phyloP scores from a whole-genome alignment of 2,113 vertebrate species.

The Candoia aspera region DNA sequence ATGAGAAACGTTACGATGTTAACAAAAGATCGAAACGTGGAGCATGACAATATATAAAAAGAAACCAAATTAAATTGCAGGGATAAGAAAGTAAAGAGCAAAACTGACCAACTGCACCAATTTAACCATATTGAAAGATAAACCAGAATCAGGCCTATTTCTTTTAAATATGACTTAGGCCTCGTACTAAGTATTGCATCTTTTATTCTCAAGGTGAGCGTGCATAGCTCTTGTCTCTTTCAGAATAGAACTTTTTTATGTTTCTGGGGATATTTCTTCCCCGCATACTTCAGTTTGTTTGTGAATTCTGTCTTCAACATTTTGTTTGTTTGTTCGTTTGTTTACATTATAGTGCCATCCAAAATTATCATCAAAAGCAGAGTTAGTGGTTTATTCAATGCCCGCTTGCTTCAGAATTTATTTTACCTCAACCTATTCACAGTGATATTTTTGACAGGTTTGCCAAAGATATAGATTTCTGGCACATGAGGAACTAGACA shows the following conservation, averaged over 20 bases:
- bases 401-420: background rate
- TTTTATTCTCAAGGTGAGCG: background rate
- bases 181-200: background rate
- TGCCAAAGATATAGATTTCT: background rate
- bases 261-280: background rate
- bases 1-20: no score
- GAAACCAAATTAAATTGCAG: background rate
- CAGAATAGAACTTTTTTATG: background rate
- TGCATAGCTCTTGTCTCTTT: background rate
- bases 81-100: background rate
- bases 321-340: background rate
- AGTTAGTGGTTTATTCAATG: background rate
- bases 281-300: background rate
- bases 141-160: conserved; percentile 1
- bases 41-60: no score
- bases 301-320: background rate
- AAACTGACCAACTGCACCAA: conserved; percentile 1
- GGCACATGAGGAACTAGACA: background rate
- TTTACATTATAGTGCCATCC: background rate
- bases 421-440: no score
- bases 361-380: background rate
- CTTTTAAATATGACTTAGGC: background rate
- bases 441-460: background rate
- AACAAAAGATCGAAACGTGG: no score
- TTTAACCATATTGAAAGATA: background rate